Percentiles rank a stretch among this genome's conserved stretches.
Evolutionary conservation across 1,140 invertebrate genomes (phyloP).

Genomic region (Brachionus koreanus): DNA sequence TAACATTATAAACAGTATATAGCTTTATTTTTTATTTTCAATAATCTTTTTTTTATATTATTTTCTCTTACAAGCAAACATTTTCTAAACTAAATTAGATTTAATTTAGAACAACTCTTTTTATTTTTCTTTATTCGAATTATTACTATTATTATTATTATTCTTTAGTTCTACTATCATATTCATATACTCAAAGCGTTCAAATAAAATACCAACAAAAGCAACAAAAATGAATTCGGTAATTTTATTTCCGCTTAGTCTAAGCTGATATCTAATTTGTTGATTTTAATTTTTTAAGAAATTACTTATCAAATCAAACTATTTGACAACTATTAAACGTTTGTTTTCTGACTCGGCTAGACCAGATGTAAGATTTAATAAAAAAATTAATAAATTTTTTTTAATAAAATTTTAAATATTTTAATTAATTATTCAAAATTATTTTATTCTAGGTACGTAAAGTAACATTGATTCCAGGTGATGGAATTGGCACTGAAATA

Average conservation of each 20-base stretch:
- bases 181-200: slow-evolving; percentile 2
- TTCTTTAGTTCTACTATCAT: not conserved
- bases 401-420: not conserved
- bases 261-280: too few species aligned
- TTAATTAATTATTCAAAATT: too few species aligned
- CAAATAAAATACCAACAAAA: not conserved
- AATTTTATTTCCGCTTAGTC: not conserved
- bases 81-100: not conserved
- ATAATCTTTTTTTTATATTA: not conserved
- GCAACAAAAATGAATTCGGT: slow-evolving; percentile 22
- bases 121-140: not conserved
- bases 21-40: not conserved
- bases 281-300: not conserved
- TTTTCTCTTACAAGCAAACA: not conserved
- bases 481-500: slow-evolving; percentile 98
- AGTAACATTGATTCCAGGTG: slow-evolving; percentile 80
- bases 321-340: not conserved
- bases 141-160: not conserved
- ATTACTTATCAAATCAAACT: not conserved
- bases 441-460: not conserved
- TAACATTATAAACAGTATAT: not conserved
- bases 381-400: too few species aligned
- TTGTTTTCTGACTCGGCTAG: not conserved
- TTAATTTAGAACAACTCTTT: not conserved
- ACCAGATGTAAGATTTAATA: not conserved